Conservation (phyloP, 2,113 vertebrate species). For the Gopherus flavomarginatus region DNA sequence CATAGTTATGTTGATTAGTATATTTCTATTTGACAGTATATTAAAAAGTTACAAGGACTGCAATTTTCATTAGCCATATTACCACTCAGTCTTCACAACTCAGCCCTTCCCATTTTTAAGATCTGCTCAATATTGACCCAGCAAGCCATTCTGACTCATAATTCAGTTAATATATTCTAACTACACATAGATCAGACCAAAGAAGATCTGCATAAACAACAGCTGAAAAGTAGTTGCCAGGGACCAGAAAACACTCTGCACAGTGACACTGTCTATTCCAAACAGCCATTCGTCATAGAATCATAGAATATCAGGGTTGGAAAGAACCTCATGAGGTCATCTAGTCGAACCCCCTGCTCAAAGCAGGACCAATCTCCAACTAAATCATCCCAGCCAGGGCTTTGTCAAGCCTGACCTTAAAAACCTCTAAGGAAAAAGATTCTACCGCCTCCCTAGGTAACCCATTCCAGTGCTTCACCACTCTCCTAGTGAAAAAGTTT, state of each 20-base stretch:
- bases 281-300: not conserved
- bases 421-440: too few species aligned
- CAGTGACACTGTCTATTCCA: not conserved
- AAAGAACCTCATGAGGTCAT: too few species aligned
- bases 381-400: too few species aligned
- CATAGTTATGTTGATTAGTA: not conserved
- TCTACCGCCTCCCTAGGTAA: too few species aligned
- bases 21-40: not conserved
- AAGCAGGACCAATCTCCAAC: too few species aligned
- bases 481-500: too few species aligned
- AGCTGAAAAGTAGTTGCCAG: not conserved
- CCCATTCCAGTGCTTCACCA: too few species aligned
- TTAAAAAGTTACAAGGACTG: not conserved
- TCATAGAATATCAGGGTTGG: too few species aligned
- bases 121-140: not conserved
- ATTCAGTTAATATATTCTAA: not conserved
- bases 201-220: rapidly evolving
- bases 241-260: not conserved
- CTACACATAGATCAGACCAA: not conserved
- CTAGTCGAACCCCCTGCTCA: too few species aligned
- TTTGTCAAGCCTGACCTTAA: too few species aligned
- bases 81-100: not conserved
- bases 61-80: not conserved
- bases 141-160: not conserved
- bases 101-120: not conserved